Base-by-base conservation (phyloP, 2,113 vertebrate genomes). In the Vidua macroura region DNA sequence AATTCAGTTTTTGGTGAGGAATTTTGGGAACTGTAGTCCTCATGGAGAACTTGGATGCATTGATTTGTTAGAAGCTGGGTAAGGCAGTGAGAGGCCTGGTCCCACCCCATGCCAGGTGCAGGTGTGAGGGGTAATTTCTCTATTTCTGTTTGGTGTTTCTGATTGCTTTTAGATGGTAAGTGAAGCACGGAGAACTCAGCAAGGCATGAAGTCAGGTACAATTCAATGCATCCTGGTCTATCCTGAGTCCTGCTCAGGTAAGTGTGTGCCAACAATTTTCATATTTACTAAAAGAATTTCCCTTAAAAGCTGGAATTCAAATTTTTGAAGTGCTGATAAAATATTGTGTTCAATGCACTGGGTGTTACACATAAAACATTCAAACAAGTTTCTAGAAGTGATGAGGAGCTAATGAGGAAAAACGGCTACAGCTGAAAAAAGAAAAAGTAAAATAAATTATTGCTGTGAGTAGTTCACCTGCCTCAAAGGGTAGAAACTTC, bases 401-500 rank as follows among this genome's bases (percentile, higher is more conserved):
- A 28, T 74, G 55, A 70, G 28, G 17, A 53, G 59, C 43, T 85
- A 91, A 63, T 63, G 85, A 84, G 30, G 63, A 35, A 72, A 92
- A 90, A 53, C 35, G 9, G 37, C 15, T 53, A 27, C 7, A 60
- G n/a, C n/a, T 80, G 28, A 9, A 72, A 67, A 69, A 75, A 44
- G 0, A 1, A 31, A 35, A 43, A 52, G 41, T 7, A 58, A 62
- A 55, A 25, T 15, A 15, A 56, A 41, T 21, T 51, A 44, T 21
- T 88, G 33, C 59, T 72, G 39, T n/a, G 33, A 88, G 37, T 31
- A 88, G 53, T 44, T 86, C 52, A 41, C 8, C 51, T 43, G 63
- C n/a, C 94, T 86, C 35, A 91, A 88, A 94, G 92, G 67, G 55
- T 51, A 63, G 60, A 77, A 87, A 37, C 72, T 78, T 95, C 58